Percentiles rank a stretch among this genome's conserved stretches.
Conservation (phyloP, 2,797 vertebrate species). For the Cichlasoma orientale region DNA sequence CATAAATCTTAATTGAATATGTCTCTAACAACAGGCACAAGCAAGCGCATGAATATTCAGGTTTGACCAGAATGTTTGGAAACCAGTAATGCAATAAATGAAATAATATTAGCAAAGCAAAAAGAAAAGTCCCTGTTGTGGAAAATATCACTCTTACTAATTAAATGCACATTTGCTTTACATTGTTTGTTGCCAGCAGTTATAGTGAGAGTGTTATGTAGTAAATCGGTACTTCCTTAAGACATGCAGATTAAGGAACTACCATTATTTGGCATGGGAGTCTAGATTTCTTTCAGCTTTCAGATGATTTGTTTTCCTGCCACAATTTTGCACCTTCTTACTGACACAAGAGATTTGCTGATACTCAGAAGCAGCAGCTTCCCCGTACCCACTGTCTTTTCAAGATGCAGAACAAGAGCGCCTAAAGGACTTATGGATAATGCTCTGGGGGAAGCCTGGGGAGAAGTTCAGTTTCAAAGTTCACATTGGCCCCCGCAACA, state of each 20-base stretch:
- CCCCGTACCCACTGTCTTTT: constrained; percentile 10
- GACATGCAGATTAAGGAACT: background rate
- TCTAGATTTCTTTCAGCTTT: background rate
- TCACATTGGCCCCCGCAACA: background rate
- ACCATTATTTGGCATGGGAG: background rate
- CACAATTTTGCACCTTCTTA: background rate
- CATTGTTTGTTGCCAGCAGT: background rate
- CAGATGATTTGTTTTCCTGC: background rate
- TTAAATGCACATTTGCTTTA: constrained; percentile 12
- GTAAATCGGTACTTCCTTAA: background rate
- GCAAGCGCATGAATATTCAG: background rate
- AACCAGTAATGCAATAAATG: background rate
- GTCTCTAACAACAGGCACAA: constrained; percentile 9
- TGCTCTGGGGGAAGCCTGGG: constrained; percentile 3
- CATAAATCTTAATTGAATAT: constrained; percentile 6
- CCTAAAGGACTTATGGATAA: constrained; percentile 16
- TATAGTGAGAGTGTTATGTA: background rate
- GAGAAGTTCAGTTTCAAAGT: background rate
- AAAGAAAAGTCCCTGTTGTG: background rate
- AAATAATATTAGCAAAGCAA: constrained; percentile 2
- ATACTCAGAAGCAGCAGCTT: constrained; percentile 3
- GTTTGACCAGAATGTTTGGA: background rate
- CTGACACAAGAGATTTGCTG: background rate
- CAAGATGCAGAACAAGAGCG: constrained; percentile 8
- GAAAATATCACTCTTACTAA: background rate